Evolutionary conservation across 2,888 invertebrate genomes (phyloP).

Genomic region (Gastrophysa polygoni): DNA sequence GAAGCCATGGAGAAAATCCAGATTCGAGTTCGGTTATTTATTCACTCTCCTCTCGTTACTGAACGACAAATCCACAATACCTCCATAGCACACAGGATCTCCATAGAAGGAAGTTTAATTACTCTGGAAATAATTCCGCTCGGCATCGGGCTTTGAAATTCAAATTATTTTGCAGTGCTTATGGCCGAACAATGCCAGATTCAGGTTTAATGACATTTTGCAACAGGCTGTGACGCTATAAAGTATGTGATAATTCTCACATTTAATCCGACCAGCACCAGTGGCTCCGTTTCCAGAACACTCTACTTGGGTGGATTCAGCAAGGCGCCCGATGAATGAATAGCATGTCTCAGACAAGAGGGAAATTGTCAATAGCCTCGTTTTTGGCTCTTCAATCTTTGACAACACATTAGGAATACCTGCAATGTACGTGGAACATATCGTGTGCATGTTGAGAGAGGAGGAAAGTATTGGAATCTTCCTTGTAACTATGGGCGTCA

Average conservation of each 20-base stretch:
- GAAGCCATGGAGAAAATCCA: too few relatives aligned
- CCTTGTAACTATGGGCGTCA: too few relatives aligned
- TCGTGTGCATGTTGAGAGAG: too few relatives aligned
- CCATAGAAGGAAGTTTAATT: conserved; percentile 6
- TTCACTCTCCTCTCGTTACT: background rate
- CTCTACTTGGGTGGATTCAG: too few relatives aligned
- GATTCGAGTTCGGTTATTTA: too few relatives aligned
- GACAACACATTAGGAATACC: too few relatives aligned
- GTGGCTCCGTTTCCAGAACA: background rate
- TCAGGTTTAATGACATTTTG: conserved; percentile 52
- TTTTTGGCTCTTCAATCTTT: too few relatives aligned
- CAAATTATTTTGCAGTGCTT: conserved; percentile 51
- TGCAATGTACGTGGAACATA: too few relatives aligned
- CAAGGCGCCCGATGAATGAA: too few relatives aligned
- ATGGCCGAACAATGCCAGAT: conserved; percentile 52
- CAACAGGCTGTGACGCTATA: conserved; percentile 50
- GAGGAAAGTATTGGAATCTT: too few relatives aligned
- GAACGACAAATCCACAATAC: background rate
- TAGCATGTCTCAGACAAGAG: too few relatives aligned
- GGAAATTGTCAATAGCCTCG: too few relatives aligned
- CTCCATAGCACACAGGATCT: background rate
- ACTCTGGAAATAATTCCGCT: conserved; percentile 39
- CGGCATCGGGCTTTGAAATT: conserved; percentile 40
- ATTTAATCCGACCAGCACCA: conserved; percentile 13
- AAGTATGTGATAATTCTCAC: conserved; percentile 52